Base-by-base conservation (phyloP, 2,113 vertebrate genomes). In the Bucco capensis region DNA sequence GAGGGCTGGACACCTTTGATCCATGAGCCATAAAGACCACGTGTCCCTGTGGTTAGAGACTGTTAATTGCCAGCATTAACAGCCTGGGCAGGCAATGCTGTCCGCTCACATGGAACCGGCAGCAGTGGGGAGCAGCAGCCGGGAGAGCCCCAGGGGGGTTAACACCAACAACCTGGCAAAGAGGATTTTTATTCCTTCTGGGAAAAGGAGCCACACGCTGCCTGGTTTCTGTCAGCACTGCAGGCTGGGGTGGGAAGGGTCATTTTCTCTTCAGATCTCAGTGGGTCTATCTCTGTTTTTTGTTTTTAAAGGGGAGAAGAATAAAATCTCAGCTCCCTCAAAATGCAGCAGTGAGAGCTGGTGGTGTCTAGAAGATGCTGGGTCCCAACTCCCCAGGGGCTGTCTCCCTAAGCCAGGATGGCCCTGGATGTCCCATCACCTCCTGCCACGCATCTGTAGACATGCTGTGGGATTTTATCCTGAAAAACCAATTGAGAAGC, bases 321-420 rank as follows among this genome's bases (percentile, higher is more conserved):
- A 33, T 18, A 44, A 72, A 70, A 31, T 12, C 1, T 5, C 0
- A 0, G 19, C 15, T 50, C 67, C n/a, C 65, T n/a, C 5, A 0
- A 38, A 80, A 73, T 0, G 0, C 54, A 38, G 31, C 50, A 0
- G 0, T 24, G 49, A 64, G 28, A 81, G 33, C 42, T 10, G 40
- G 13, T 1, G 7, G 72, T 54, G 40, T n/a, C 37, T 49, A 12
- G 60, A 28, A 67, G 62, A 58, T 2, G 3, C 17, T 16, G 38
- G 12, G 13, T 88, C 42, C 66, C 79, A 37, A 25, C 49, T 67
- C 35, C 66, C 51, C 10, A 51, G 50, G 50, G 40, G 76, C 47
- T 62, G 30, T 54, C 24, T n/a, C 57, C 35, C 3, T 0, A 2
- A 51, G 6, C 42, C 19, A 42, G 46, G 37, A 38, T 14, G 22